Percentiles rank a stretch among this genome's conserved stretches.
Conservation (phyloP, 2,113 vertebrate species). For the Isurus oxyrinchus region DNA sequence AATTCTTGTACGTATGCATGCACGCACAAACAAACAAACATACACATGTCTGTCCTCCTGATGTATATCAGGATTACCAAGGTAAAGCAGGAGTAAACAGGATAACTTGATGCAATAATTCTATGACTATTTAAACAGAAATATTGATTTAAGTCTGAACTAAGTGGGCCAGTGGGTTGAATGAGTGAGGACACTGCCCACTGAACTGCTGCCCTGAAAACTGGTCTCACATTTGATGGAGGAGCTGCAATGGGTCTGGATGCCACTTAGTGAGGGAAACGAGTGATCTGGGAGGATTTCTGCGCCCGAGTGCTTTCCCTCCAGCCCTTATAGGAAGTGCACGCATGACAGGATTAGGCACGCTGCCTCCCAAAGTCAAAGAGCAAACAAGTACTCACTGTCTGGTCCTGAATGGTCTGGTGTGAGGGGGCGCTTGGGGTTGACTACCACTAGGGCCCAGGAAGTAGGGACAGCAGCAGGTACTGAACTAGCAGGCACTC, state of each 20-base stretch:
- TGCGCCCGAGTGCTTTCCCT: too few species aligned
- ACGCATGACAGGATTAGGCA: too few species aligned
- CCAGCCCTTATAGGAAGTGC: too few species aligned
- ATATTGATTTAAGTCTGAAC: not conserved
- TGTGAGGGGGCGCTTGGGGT: too few species aligned
- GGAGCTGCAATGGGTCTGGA: not conserved
- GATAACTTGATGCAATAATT: not conserved
- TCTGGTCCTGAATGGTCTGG: not conserved
- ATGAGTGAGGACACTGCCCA: not conserved
- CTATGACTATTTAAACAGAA: not conserved
- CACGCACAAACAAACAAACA: too few species aligned
- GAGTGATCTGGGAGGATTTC: too few species aligned
- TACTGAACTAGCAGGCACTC: not conserved
- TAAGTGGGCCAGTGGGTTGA: not conserved
- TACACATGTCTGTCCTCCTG: too few species aligned
- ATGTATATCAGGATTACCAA: not conserved
- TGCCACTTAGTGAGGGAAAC: not conserved
- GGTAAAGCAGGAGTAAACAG: too few species aligned
- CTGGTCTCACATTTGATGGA: not conserved
- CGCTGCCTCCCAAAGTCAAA: not conserved
- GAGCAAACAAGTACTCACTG: not conserved
- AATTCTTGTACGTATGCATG: too few species aligned
- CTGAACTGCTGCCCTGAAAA: not conserved
- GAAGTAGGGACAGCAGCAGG: not conserved
- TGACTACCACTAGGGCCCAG: too few species aligned